phyloP scores from a whole-genome alignment of 2,797 vertebrate species.

The Anguilla anguilla region DNA sequence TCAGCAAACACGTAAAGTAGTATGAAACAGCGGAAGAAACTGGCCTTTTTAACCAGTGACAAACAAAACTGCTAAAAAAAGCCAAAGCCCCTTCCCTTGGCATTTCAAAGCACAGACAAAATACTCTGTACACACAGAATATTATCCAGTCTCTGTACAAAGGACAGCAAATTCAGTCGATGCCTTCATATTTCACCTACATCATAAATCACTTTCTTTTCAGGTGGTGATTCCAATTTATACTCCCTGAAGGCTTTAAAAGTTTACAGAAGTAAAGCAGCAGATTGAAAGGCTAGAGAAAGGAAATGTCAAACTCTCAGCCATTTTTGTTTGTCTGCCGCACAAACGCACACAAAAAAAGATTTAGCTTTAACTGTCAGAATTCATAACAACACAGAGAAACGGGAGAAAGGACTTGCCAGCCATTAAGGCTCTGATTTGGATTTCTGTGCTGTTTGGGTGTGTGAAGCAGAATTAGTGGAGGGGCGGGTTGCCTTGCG shows the following conservation, averaged over 20 bases:
- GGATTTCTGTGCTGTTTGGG: background rate
- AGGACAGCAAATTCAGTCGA: background rate
- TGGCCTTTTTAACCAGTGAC: background rate
- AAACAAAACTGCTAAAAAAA: background rate
- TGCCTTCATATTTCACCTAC: background rate
- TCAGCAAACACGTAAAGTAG: background rate
- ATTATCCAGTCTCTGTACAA: background rate
- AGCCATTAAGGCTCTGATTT: background rate
- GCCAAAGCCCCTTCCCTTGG: background rate
- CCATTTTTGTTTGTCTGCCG: background rate
- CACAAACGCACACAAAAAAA: background rate
- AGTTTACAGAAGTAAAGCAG: constrained; percentile 9
- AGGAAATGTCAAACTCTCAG: constrained; percentile 2
- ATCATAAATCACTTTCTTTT: constrained; percentile 3
- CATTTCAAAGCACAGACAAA: constrained; percentile 1
- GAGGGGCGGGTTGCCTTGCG: constrained; percentile 24
- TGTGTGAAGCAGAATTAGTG: background rate
- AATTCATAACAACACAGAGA: background rate
- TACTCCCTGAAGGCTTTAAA: constrained; percentile 6
- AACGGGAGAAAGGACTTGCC: background rate
- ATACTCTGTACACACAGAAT: background rate
- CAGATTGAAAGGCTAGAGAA: background rate
- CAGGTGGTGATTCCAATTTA: background rate
- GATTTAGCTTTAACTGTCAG: constrained; percentile 1
- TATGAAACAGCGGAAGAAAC: background rate